Evolutionary conservation across 2,797 vertebrate genomes (phyloP), one percentile per base, ranked within the genome.

Genomic region (Crenichthys baileyi): DNA sequence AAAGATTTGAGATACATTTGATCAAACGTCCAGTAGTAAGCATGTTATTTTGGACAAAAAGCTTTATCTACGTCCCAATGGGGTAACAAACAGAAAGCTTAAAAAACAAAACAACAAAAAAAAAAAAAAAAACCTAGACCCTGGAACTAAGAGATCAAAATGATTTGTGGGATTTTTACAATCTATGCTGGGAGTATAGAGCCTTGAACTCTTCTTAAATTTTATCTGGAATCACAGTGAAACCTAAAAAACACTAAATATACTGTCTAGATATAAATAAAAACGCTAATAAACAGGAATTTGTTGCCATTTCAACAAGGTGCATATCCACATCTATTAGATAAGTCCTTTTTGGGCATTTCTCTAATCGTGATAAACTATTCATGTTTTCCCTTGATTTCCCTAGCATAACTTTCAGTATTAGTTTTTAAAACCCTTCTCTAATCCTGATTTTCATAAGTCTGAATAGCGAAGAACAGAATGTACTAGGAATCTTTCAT

Each of bases 61-160:
- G 46, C 31, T 77, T 75, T 11, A 16, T 70, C 71, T 72, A 44
- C 7, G 16, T 70, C 1, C 12, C 22, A 9, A 11, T 39, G 48
- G 8, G 31, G 50, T 29, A 41, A 51, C 46, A 48, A 36, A 39
- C 46, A 58, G 13, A 51, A 39, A 3, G 18, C 18, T 39, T 48
- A 58, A 24, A 15, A 51, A 84, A 65, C 29, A 46, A 53, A 70
- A 76, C 72, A n/a, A n/a, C n/a, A n/a, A n/a, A n/a, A n/a, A n/a
- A 51, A 84, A 65, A 36, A 51, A 84, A 65, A 36, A 46, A 53
- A 70, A 76, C 72, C 55, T 5, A 56, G 7, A 70, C 48, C 26
- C 74, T 78, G 11, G 65, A 50, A 72, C 44, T 1, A 70, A 39
- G 67, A 77, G 44, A 48, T 0, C 58, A 68, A 20, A 8, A 44